phyloP scores from a whole-genome alignment of 2,797 vertebrate species.

The Botia almorhae region DNA sequence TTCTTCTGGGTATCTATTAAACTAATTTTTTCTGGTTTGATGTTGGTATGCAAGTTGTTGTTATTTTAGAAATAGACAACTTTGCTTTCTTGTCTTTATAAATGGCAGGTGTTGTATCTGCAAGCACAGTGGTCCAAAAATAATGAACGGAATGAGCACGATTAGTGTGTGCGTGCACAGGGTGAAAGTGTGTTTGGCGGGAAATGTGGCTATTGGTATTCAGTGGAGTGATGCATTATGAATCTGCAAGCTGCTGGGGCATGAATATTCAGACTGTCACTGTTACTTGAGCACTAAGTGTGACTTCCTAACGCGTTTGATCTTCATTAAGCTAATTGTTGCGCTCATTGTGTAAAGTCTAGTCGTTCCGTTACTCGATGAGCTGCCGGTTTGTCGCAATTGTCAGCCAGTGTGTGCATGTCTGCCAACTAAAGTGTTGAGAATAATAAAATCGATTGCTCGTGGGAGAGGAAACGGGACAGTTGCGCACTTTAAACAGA shows the following conservation, averaged over 20 bases:
- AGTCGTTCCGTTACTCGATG: constrained; percentile 76
- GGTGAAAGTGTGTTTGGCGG: constrained; percentile 64
- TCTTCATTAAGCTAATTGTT: constrained; percentile 82
- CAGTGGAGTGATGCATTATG: constrained; percentile 67
- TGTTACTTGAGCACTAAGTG: constrained; percentile 76
- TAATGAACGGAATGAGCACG: constrained; percentile 61
- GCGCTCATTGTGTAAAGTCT: constrained; percentile 68
- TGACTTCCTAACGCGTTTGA: constrained; percentile 70
- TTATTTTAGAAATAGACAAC: constrained; percentile 1
- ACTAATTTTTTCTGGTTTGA: neutral
- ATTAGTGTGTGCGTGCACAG: constrained; percentile 65
- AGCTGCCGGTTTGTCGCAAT: constrained; percentile 68
- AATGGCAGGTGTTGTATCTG: constrained; percentile 59
- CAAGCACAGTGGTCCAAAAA: constrained; percentile 59
- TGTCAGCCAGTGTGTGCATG: constrained; percentile 2
- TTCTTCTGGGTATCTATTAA: no score
- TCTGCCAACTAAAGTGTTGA: neutral
- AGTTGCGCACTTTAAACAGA: no score
- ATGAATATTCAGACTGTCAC: constrained; percentile 79
- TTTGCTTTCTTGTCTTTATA: constrained; percentile 23
- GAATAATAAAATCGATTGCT: neutral
- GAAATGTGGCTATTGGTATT: constrained; percentile 81
- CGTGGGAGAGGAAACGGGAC: neutral
- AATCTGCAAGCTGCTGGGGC: constrained; percentile 69
- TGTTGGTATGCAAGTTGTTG: neutral